Conservation (phyloP, 2,888 invertebrate genomes). For the Xylocampa areola region DNA sequence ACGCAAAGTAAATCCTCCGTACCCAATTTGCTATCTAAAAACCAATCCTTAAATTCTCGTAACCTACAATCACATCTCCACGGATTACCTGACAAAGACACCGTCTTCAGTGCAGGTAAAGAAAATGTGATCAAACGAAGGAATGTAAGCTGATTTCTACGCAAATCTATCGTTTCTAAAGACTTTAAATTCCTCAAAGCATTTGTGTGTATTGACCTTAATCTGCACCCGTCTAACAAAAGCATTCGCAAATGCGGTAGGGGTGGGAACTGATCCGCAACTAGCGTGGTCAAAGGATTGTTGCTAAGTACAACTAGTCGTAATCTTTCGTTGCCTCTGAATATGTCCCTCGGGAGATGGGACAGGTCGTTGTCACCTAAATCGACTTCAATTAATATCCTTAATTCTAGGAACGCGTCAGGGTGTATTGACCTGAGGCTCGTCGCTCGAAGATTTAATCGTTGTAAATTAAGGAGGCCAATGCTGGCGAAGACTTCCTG, state of each 20-base stretch:
- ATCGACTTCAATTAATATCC: slow-evolving; percentile 96
- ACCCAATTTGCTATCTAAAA: slow-evolving; percentile 93
- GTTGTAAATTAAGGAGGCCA: slow-evolving; percentile 95
- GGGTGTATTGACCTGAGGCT: slow-evolving; percentile 93
- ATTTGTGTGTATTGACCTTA: slow-evolving; percentile 93
- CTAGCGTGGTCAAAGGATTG: slow-evolving; percentile 93
- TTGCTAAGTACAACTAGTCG: slow-evolving; percentile 94
- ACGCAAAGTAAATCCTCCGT: slow-evolving; percentile 93
- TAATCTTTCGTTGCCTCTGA: slow-evolving; percentile 95
- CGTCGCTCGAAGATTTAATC: slow-evolving; percentile 94
- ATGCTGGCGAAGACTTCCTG: slow-evolving; percentile 94
- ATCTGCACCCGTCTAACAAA: slow-evolving; percentile 94
- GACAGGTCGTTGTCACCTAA: slow-evolving; percentile 95
- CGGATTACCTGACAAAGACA: slow-evolving; percentile 95
- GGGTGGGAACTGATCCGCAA: slow-evolving; percentile 94
- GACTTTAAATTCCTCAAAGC: slow-evolving; percentile 94
- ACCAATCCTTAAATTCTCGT: slow-evolving; percentile 95
- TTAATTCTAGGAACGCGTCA: slow-evolving; percentile 96
- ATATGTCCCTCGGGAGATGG: slow-evolving; percentile 93
- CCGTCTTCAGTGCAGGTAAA: slow-evolving; percentile 94
- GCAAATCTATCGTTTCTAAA: slow-evolving; percentile 94
- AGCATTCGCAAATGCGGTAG: slow-evolving; percentile 95
- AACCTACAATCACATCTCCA: slow-evolving; percentile 97
- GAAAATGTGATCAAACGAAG: slow-evolving; percentile 91
- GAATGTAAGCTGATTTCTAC: slow-evolving; percentile 94